phyloP scores from a whole-genome alignment of 2,888 invertebrate genomes.

The Flexamia atlantica region DNA sequence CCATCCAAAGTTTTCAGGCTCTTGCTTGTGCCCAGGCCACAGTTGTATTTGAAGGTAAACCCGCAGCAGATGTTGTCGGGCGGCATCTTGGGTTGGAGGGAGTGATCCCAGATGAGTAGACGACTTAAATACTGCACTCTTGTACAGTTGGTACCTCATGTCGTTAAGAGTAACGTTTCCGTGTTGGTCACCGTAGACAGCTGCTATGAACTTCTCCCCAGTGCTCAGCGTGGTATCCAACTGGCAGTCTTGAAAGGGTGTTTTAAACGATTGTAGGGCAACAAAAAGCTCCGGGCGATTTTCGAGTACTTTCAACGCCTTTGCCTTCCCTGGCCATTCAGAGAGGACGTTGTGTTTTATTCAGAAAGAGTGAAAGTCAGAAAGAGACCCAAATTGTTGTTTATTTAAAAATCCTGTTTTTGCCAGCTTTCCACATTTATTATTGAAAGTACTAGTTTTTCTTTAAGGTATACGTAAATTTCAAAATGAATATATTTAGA shows the following conservation, averaged over 20 bases:
- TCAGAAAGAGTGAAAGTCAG: too few species aligned
- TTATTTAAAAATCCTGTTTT: too few species aligned
- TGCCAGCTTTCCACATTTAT: too few species aligned
- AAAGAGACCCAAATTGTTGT: too few species aligned
- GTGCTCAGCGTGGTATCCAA: conserved; percentile 9
- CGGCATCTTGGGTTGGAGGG: conserved; percentile 10
- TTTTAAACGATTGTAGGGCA: background rate
- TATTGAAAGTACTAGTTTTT: too few species aligned
- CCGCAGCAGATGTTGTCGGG: background rate
- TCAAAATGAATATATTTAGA: too few species aligned
- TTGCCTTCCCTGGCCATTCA: background rate
- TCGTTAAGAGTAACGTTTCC: background rate
- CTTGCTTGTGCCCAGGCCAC: background rate
- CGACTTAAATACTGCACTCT: background rate
- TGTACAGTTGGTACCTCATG: background rate
- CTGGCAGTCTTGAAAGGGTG: conserved; percentile 7
- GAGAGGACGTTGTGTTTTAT: background rate
- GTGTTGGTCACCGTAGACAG: conserved; percentile 8
- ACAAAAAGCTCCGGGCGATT: background rate
- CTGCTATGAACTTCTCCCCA: conserved; percentile 7
- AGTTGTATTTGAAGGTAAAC: background rate
- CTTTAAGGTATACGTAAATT: too few species aligned
- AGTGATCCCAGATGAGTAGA: background rate
- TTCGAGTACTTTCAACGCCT: background rate
- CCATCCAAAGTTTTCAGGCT: background rate